phyloP scores from a whole-genome alignment of 1,140 invertebrate genomes.

The Cyclina sinensis region DNA sequence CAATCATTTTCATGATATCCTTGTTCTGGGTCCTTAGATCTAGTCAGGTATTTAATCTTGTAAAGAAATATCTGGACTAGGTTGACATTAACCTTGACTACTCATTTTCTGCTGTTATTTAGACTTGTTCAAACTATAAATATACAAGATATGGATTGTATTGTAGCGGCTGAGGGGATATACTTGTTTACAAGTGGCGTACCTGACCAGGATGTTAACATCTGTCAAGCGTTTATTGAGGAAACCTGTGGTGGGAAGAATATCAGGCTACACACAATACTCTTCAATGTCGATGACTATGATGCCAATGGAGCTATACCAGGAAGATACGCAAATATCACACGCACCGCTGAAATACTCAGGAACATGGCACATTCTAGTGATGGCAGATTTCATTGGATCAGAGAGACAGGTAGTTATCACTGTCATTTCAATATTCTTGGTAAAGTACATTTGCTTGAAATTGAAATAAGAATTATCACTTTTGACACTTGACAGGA shows the following conservation, averaged over 20 bases:
- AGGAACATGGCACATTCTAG: slow-evolving; percentile 85
- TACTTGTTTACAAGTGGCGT: slow-evolving; percentile 87
- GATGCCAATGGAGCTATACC: slow-evolving; percentile 85
- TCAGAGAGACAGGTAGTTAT: slow-evolving; percentile 85
- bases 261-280: slow-evolving; percentile 83
- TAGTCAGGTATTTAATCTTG: too few relatives aligned
- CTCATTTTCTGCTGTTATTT: too few relatives aligned
- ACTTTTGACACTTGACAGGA: too few relatives aligned
- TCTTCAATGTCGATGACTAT: slow-evolving; percentile 87
- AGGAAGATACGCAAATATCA: slow-evolving; percentile 86
- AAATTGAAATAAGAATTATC: too few relatives aligned
- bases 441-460: too few relatives aligned
- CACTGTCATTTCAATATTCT: not conserved
- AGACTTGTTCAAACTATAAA: too few relatives aligned
- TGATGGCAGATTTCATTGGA: slow-evolving; percentile 86
- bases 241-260: slow-evolving; percentile 80
- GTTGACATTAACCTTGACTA: too few relatives aligned
- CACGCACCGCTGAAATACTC: slow-evolving; percentile 85
- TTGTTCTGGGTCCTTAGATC: too few relatives aligned
- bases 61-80: too few relatives aligned
- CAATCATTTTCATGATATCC: too few relatives aligned
- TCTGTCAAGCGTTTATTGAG: slow-evolving; percentile 83
- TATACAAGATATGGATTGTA: too few relatives aligned
- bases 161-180: slow-evolving; percentile 84
- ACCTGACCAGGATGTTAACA: slow-evolving; percentile 85